These are phyloP conservation scores for Desoria tigrina DNA, from an alignment of 2,888 invertebrate species.

Conservation along the genomic window DNA sequence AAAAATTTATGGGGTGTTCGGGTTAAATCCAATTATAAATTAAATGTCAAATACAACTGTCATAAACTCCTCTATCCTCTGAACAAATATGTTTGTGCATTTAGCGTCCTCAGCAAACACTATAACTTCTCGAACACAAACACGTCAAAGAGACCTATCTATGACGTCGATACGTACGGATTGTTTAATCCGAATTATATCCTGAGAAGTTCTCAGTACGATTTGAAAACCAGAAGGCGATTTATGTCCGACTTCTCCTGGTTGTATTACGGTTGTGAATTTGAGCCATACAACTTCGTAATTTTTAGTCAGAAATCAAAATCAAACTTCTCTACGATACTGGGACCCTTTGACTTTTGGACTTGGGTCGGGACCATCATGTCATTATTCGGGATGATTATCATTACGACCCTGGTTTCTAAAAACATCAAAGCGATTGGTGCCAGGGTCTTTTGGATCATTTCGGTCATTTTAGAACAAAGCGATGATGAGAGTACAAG, in stretches of 20 bases:
- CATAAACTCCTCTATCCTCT: too few species aligned
- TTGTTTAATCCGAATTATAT: not conserved
- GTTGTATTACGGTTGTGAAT: not conserved
- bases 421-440: not conserved
- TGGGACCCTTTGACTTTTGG: not conserved
- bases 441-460: not conserved
- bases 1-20: too few species aligned
- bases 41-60: too few species aligned
- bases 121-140: too few species aligned
- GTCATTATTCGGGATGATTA: not conserved
- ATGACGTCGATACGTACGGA: too few species aligned
- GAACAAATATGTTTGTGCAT: too few species aligned
- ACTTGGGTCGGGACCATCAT: not conserved
- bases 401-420: not conserved
- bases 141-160: too few species aligned
- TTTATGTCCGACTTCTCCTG: not conserved
- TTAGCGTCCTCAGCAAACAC: too few species aligned
- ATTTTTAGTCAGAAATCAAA: not conserved
- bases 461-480: not conserved
- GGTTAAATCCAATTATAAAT: too few species aligned
- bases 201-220: too few species aligned
- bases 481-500: not conserved
- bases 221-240: too few species aligned
- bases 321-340: not conserved
- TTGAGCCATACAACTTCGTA: not conserved